phyloP scores from a whole-genome alignment of 2,797 vertebrate genomes.

The Myotis pilosus region DNA sequence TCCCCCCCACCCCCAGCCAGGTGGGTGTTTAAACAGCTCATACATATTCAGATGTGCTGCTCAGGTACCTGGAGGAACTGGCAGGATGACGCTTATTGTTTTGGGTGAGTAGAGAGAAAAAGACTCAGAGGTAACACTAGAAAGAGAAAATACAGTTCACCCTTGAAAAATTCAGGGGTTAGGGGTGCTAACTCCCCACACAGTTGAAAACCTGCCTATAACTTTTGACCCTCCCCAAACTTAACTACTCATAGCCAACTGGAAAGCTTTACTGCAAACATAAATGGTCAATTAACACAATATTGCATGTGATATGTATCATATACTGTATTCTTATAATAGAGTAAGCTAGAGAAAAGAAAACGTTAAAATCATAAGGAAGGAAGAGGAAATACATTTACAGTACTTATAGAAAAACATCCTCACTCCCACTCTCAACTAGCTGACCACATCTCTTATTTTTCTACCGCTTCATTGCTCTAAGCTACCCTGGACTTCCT shows the following conservation, averaged over 20 bases:
- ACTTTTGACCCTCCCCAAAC: not conserved
- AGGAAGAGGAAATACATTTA: too few relatives aligned
- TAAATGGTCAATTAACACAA: not conserved
- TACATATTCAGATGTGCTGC: not conserved
- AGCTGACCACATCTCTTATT: not conserved
- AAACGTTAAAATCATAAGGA: too few relatives aligned
- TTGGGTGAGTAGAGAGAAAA: not conserved
- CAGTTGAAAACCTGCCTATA: not conserved
- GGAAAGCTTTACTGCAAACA: not conserved
- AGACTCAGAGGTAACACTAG: not conserved
- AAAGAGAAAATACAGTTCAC: not conserved
- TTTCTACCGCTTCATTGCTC: not conserved
- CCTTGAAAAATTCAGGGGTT: not conserved
- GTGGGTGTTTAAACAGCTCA: not conserved
- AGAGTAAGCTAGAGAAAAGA: too few relatives aligned
- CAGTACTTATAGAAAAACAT: too few relatives aligned
- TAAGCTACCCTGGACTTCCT: not conserved
- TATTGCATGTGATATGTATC: too few relatives aligned
- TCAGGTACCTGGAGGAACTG: not conserved
- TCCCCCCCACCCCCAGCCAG: fast-evolving
- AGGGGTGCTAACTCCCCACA: not conserved
- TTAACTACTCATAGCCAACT: not conserved
- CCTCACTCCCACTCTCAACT: not conserved
- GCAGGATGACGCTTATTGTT: not conserved
- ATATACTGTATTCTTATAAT: too few relatives aligned